A percentile compares a stretch with the other conserved stretches of the same genome.
Conservation (phyloP, 1,140 invertebrate genomes). For the Cryptotermes secundus region DNA sequence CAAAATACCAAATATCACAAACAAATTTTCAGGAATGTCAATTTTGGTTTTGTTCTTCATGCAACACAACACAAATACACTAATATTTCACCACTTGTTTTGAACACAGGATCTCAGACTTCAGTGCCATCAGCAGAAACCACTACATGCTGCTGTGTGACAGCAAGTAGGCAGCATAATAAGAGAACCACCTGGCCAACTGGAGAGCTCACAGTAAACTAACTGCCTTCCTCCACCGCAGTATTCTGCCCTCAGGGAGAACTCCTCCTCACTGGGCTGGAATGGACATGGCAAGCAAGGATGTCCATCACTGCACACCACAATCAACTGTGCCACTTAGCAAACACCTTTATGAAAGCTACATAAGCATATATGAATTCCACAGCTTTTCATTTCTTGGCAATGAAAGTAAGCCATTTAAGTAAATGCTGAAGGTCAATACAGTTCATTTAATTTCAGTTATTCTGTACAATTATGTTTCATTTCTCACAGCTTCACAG, state of each 20-base stretch:
- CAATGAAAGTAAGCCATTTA: not conserved
- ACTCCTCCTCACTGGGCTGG: slow-evolving; percentile 7
- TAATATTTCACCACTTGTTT: too few relatives aligned
- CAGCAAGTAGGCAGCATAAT: too few relatives aligned
- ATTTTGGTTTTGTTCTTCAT: too few relatives aligned
- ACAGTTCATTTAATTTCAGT: not conserved
- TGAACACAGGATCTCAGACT: too few relatives aligned
- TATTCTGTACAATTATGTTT: too few relatives aligned
- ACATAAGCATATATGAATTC: not conserved
- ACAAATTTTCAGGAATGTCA: too few relatives aligned
- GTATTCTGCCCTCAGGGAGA: not conserved
- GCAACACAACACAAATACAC: too few relatives aligned
- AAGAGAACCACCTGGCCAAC: not conserved
- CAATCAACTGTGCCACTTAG: not conserved
- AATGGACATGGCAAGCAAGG: slow-evolving; percentile 2
- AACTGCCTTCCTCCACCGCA: not conserved
- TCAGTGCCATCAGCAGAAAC: too few relatives aligned
- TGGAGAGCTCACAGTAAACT: not conserved
- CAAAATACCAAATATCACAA: too few relatives aligned
- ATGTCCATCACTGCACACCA: not conserved
- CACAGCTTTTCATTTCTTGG: not conserved
- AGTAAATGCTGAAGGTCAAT: not conserved
- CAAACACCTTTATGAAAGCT: not conserved
- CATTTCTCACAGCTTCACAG: too few relatives aligned
- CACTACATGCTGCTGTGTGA: too few relatives aligned